Base-by-base conservation (phyloP, 1,140 invertebrate genomes). In the Apolygus lucorum region DNA sequence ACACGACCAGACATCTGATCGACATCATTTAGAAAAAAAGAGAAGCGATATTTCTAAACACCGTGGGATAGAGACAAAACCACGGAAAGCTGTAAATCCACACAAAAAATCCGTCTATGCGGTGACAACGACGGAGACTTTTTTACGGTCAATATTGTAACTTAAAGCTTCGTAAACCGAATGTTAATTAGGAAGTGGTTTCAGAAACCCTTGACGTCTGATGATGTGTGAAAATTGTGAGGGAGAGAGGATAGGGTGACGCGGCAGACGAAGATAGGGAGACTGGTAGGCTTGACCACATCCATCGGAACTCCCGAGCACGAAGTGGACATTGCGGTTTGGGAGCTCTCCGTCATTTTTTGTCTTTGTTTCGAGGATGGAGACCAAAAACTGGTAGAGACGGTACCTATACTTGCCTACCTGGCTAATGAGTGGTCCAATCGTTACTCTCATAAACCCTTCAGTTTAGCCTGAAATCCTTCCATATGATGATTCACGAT, bases 181-280 rank as follows among this genome's bases (percentile, higher is more conserved):
- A 59, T 59, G 22, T 59, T 59, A 59, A 59, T 59, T 59, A 59
- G 54, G 54, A 59, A 59, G 54, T 59, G 54, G 54, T 59, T 59
- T 59, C 4, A 14, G 34, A 59, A 59, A 13, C 11, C 11, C 54
- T 59, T 49, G 34, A 49, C 54, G 54, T 59, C 22, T 14, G 54
- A 59, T 59, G 54, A 59, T 59, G 54, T 59, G 54, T 59, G 54
- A 59, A 59, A 59, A 59, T 59, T 59, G 54, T 42, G 34, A 17
- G 17, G 34, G 34, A 4, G 34, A 59, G 22, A 22, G 54, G 11
- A 59, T 59, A 59, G 22, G 22, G 22, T 59, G 54, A 24, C 54
- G 2, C 4, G 4, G 4, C 4, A 21, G 11, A 17, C 54, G 54
- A 42, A 42, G 2, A 24, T 11, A 22, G 54, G 54, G 22, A 59